A percentile compares a stretch with the other conserved stretches of the same genome.
phyloP scores from a whole-genome alignment of 2,797 vertebrate species.

The Sciurus carolinensis region DNA sequence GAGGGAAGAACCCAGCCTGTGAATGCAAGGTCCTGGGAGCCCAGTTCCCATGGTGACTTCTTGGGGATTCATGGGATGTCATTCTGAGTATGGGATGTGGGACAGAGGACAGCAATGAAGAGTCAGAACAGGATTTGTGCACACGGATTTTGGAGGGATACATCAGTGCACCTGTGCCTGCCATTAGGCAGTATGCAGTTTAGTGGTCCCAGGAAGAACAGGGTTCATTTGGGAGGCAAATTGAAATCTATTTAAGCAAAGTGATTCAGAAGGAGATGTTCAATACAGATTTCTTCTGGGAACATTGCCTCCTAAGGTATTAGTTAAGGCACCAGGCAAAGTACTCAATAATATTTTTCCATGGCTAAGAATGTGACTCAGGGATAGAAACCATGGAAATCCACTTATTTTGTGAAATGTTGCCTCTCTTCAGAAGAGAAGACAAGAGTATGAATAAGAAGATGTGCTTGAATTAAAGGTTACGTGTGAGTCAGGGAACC shows the following conservation, averaged over 20 bases:
- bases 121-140: background rate
- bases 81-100: background rate
- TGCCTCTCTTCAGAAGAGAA: conserved; percentile 63
- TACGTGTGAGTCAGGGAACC: conserved; percentile 55
- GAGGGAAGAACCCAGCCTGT: background rate
- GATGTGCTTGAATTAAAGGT: conserved; percentile 31
- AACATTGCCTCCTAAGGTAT: conserved; percentile 36
- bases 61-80: background rate
- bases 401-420: conserved; percentile 70
- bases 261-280: conserved; percentile 48
- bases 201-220: background rate
- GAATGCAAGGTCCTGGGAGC: background rate
- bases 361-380: conserved; percentile 54
- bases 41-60: background rate
- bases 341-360: conserved; percentile 37
- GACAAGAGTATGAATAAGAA: conserved; percentile 24
- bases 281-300: conserved; percentile 31
- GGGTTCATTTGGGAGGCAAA: conserved; percentile 20
- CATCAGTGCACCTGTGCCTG: background rate
- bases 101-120: background rate
- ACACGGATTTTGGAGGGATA: background rate
- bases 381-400: conserved; percentile 72
- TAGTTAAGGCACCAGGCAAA: conserved; percentile 63
- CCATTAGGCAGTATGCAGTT: background rate
- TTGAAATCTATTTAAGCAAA: conserved; percentile 25